phyloP scores from a whole-genome alignment of 2,113 vertebrate genomes.

The Mastomys natalensis region DNA sequence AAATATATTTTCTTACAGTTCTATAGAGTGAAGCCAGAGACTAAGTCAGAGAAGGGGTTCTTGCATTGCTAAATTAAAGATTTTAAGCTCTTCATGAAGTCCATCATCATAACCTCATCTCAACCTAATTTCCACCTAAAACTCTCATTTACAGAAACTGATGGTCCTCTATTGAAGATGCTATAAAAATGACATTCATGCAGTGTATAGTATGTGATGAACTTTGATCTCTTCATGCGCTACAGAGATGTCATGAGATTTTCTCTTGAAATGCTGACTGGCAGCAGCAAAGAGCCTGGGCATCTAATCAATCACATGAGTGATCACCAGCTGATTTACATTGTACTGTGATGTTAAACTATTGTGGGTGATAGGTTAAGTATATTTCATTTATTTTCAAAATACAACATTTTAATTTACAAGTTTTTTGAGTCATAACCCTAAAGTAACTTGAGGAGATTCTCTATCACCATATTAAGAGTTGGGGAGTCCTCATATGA shows the following conservation, averaged over 20 bases:
- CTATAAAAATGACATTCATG: neutral
- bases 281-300: neutral
- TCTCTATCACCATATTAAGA: neutral
- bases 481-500: too few species aligned
- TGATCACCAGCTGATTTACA: neutral
- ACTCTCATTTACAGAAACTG: neutral
- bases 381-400: neutral
- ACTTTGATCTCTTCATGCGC: neutral
- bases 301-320: neutral
- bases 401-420: too few species aligned
- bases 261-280: neutral
- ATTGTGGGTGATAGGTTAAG: neutral
- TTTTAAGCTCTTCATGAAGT: neutral
- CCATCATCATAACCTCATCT: neutral
- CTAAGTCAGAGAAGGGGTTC: neutral
- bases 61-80: neutral
- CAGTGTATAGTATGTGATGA: neutral
- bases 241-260: fast-evolving
- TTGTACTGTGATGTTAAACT: too few species aligned
- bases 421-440: neutral
- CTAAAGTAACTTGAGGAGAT: neutral
- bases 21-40: neutral
- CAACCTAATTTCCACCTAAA: neutral
- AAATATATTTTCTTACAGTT: neutral
- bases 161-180: neutral